Evolutionary conservation across 2,888 invertebrate species (phyloP).

Genomic region (Prosapia bicincta): DNA sequence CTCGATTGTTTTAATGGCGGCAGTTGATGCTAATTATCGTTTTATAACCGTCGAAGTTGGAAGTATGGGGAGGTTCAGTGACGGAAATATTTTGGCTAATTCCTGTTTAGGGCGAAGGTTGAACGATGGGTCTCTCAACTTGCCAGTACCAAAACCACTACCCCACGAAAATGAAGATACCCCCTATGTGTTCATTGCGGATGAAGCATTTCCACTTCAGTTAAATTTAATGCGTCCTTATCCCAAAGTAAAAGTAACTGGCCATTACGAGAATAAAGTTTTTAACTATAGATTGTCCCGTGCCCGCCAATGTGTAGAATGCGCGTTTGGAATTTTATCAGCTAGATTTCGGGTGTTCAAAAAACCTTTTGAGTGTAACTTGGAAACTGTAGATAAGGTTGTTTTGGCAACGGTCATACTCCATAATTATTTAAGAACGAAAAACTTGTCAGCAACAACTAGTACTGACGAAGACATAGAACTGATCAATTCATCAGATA

Average conservation of each 20-base stretch:
- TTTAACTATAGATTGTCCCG: background rate
- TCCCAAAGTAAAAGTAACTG: slow-evolving; percentile 5
- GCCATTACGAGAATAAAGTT: background rate
- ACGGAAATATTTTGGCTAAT: slow-evolving; percentile 39
- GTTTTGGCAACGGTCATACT: too few species aligned
- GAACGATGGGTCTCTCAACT: slow-evolving; percentile 13
- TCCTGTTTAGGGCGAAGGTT: slow-evolving; percentile 34
- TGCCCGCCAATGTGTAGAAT: background rate
- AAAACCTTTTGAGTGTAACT: background rate
- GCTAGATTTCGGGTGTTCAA: background rate
- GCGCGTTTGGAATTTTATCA: background rate
- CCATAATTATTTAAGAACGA: too few species aligned
- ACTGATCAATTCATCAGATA: too few species aligned
- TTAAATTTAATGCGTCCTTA: slow-evolving; percentile 12
- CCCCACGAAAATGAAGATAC: background rate
- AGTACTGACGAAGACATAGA: too few species aligned
- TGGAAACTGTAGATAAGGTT: too few species aligned
- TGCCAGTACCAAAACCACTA: background rate
- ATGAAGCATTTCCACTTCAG: slow-evolving; percentile 9
- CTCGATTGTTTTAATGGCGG: slow-evolving; percentile 40
- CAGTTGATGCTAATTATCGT: slow-evolving; percentile 40
- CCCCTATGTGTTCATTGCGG: background rate
- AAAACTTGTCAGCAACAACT: too few species aligned
- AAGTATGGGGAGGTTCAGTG: slow-evolving; percentile 39
- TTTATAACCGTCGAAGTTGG: slow-evolving; percentile 40